phyloP scores from a whole-genome alignment of 2,888 invertebrate genomes.

The Phengaris alcon region DNA sequence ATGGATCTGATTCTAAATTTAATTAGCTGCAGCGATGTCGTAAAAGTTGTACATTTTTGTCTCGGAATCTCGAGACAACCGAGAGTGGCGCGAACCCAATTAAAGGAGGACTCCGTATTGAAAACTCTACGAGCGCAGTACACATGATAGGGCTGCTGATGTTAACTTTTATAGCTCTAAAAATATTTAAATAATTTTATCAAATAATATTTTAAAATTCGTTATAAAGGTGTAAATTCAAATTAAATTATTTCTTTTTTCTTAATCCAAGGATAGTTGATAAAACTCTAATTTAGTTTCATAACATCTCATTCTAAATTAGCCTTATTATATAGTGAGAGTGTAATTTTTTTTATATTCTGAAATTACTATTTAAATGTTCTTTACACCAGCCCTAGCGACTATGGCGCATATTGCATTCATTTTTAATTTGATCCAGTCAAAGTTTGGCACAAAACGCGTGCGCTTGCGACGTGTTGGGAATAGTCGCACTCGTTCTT shows the following conservation, averaged over 20 bases:
- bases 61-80: slow-evolving; percentile 47
- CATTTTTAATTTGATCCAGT: slow-evolving; percentile 63
- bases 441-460: slow-evolving; percentile 59
- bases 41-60: slow-evolving; percentile 57
- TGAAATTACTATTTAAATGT: background rate
- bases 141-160: slow-evolving; percentile 33
- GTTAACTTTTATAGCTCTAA: background rate
- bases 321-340: too few relatives aligned
- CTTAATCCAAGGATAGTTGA: background rate
- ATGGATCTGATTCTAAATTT: slow-evolving; percentile 49
- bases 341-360: too few relatives aligned
- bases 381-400: slow-evolving; percentile 36
- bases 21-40: slow-evolving; percentile 52
- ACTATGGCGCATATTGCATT: slow-evolving; percentile 50
- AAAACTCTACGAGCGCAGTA: slow-evolving; percentile 45
- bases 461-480: slow-evolving; percentile 54
- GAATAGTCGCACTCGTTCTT: slow-evolving; percentile 48
- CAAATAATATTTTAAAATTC: background rate
- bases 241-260: background rate
- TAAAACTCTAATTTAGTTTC: background rate
- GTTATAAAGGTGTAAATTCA: background rate
- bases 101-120: slow-evolving; percentile 56
- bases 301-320: background rate
- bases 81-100: slow-evolving; percentile 56
- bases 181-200: slow-evolving; percentile 33